Percentiles rank a stretch among this genome's conserved stretches.
These are phyloP conservation scores for Anas platyrhynchos DNA, from an alignment of 2,113 vertebrate genomes.

Conservation along the genomic window DNA sequence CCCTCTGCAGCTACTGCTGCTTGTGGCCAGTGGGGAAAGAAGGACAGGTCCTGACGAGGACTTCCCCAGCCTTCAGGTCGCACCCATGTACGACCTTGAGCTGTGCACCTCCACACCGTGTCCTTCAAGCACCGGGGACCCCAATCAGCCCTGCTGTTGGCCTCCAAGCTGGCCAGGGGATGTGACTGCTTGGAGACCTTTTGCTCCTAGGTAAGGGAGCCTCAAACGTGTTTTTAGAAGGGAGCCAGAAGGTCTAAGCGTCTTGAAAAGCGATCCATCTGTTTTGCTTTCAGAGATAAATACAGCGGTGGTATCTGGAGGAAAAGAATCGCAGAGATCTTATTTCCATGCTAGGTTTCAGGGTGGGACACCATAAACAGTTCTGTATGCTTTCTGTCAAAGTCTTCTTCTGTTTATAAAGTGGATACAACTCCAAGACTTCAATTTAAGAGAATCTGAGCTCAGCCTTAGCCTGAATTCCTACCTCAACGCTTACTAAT, in stretches of 20 bases:
- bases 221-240: background rate
- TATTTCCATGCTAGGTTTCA: background rate
- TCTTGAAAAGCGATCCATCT: constrained; percentile 33
- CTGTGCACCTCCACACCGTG: too few species aligned
- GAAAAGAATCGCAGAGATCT: background rate
- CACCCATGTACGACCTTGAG: background rate
- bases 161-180: background rate
- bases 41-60: background rate
- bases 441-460: background rate
- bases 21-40: background rate
- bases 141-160: background rate
- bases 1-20: background rate
- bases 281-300: constrained; percentile 50
- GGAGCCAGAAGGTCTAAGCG: constrained; percentile 36
- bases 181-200: background rate
- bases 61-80: background rate
- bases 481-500: constrained; percentile 36
- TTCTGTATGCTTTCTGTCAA: constrained; percentile 48
- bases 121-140: background rate
- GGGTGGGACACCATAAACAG: constrained; percentile 37
- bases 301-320: constrained; percentile 22
- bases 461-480: background rate
- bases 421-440: background rate
- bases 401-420: constrained; percentile 55
- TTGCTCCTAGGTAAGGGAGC: background rate